phyloP scores from a whole-genome alignment of 2,888 invertebrate genomes.

The Drosophila tanythrix region DNA sequence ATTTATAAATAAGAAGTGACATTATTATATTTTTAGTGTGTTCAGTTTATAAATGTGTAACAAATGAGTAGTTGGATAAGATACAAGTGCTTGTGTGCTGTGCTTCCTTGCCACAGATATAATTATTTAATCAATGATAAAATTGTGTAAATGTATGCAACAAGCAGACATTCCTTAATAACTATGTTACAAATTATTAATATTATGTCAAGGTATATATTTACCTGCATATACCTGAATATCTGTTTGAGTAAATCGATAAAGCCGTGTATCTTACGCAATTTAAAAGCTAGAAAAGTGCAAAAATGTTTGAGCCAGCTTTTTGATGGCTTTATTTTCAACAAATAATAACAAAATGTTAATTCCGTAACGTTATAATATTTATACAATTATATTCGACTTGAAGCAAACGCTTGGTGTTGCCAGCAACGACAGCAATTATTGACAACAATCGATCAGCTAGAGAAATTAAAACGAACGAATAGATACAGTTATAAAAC shows the following conservation, averaged over 20 bases:
- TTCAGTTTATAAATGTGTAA: background rate
- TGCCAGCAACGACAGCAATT: too few species aligned
- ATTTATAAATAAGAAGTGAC: background rate
- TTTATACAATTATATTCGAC: too few species aligned
- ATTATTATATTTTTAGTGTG: background rate
- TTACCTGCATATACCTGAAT: background rate
- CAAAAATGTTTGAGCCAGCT: too few species aligned
- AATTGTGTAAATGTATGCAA: background rate
- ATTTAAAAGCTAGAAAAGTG: background rate
- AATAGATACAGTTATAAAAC: too few species aligned
- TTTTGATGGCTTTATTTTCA: too few species aligned
- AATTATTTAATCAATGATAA: background rate
- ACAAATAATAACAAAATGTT: too few species aligned
- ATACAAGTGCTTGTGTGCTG: background rate
- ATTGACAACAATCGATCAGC: too few species aligned
- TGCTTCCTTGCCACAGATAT: background rate
- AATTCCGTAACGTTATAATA: too few species aligned
- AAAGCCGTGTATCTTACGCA: background rate
- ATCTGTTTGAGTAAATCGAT: background rate
- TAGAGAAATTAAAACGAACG: too few species aligned
- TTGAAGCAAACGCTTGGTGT: too few species aligned
- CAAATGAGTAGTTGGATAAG: background rate
- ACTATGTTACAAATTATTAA: background rate
- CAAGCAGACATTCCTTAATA: background rate
- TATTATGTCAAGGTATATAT: background rate